Evolutionary conservation across 2,888 invertebrate genomes (phyloP).

Genomic region (Teinopalpus imperialis): DNA sequence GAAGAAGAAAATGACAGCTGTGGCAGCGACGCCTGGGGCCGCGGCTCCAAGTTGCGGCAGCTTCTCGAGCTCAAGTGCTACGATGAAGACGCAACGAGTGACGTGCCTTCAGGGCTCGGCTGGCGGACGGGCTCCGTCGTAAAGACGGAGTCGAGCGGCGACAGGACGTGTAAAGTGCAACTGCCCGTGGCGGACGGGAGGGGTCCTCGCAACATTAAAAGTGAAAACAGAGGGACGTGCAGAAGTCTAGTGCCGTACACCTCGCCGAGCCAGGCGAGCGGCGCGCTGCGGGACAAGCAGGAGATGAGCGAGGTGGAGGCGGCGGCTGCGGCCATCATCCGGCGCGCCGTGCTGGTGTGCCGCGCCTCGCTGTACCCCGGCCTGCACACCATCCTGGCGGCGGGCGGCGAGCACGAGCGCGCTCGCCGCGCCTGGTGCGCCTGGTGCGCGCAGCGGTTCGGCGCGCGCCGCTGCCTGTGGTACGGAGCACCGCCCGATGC

Average conservation of each 20-base stretch:
- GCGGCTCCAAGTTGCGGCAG: constrained; percentile 42
- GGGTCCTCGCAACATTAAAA: background rate
- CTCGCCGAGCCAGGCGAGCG: constrained; percentile 41
- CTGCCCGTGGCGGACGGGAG: background rate
- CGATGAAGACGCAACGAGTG: constrained; percentile 25
- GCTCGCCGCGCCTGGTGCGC: too few species aligned
- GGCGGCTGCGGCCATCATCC: constrained; percentile 65
- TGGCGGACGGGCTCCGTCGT: constrained; percentile 14
- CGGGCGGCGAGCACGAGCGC: too few species aligned
- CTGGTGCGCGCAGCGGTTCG: constrained; percentile 75
- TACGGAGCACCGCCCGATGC: constrained; percentile 31
- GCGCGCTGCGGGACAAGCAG: constrained; percentile 35
- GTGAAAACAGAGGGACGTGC: constrained; percentile 22
- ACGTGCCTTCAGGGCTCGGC: background rate
- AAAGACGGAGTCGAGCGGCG: background rate
- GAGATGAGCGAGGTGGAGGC: constrained; percentile 34
- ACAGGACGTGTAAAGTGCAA: constrained; percentile 13
- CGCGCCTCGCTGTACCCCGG: constrained; percentile 79
- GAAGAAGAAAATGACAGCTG: constrained; percentile 30
- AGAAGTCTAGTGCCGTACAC: constrained; percentile 24
- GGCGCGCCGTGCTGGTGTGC: constrained; percentile 71
- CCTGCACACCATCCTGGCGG: constrained; percentile 73
- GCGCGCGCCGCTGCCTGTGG: constrained; percentile 44
- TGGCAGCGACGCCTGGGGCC: constrained; percentile 26
- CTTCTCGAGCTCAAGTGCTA: constrained; percentile 40